These are phyloP conservation scores for Lophochroa leadbeateri DNA, from an alignment of 2,113 vertebrate species.

Conservation along the genomic window DNA sequence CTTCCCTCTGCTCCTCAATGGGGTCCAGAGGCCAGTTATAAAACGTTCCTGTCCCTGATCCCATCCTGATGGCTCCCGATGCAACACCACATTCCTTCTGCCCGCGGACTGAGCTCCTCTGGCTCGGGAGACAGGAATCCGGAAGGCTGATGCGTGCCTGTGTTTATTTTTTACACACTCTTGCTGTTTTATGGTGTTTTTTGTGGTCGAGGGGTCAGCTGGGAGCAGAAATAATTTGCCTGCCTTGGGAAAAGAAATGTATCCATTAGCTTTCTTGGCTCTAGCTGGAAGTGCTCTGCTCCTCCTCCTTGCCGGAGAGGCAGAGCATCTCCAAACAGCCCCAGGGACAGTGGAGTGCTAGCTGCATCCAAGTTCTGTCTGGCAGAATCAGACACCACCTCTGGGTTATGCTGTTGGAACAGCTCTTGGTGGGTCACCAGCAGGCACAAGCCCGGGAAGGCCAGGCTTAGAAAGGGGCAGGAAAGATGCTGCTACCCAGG, in stretches of 20 bases:
- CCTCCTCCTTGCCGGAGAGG: not conserved
- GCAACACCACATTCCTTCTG: conserved; percentile 41
- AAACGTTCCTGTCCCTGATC: conserved; percentile 21
- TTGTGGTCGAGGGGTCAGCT: conserved; percentile 59
- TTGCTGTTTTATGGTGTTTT: conserved; percentile 65
- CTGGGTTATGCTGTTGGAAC: not conserved
- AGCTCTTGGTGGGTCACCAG: not conserved
- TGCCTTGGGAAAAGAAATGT: conserved; percentile 51
- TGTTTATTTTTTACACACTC: conserved; percentile 67
- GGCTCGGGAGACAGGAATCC: not conserved
- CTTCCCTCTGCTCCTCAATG: not conserved
- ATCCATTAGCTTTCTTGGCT: conserved; percentile 60
- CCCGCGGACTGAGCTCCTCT: not conserved
- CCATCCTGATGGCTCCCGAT: not conserved
- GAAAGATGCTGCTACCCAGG: not conserved
- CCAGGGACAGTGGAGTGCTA: not conserved
- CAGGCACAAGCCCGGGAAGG: not conserved
- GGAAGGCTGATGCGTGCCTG: conserved; percentile 56
- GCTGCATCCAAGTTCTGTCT: not conserved
- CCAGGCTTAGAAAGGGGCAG: not conserved
- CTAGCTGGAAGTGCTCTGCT: conserved; percentile 4
- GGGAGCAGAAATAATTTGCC: conserved; percentile 64
- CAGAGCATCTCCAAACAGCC: conserved; percentile 42
- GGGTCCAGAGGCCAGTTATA: conserved; percentile 33
- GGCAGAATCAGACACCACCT: not conserved